Base-by-base conservation (phyloP, 92 coral and sea anemone genomes). In the Umimayanthus kanabou region DNA sequence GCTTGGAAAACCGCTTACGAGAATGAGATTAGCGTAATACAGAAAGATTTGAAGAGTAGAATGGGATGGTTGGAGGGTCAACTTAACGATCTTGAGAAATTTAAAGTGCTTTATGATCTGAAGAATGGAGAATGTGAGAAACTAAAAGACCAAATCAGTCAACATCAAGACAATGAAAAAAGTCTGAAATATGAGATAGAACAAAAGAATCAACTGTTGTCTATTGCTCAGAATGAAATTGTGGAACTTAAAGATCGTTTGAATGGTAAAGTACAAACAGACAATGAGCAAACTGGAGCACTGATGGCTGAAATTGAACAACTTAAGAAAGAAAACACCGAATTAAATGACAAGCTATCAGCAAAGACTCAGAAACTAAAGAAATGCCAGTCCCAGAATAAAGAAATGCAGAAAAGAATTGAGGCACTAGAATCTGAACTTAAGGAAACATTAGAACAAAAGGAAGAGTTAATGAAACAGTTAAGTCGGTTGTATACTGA, bases 41-140 rank as follows among this genome's bases (percentile, higher is more conserved):
- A 89, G 16, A 95, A 93, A 33, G 97, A 97, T 83, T 95, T 94
- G 5, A 92, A 94, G 75, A 94, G 98, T 18, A 97, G 92, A 84
- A 85, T 97, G 39, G 76, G 91, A 1, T 97, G 99, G 99, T 88
- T 97, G 30, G 99, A 95, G 75, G 98, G 98, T 20, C 99, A 97
- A 79, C 87, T 97, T 49, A 94, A 95, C 80, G 95, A 97, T 23
- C 85, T 97, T 22, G 99, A 97, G 81, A 95, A 96, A 88, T 89
- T 86, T 76, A 95, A 95, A 50, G 96, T 96, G 23, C 90, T 97
- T 80, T 88, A 90, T 30, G 98, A 95, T 70, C 86, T 97, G 82
- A 97, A 94, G 86, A 91, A 81, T 69, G 89, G 89, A 58, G 99
- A 97, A 85, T 93, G 93, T 11, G 92, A 90, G 22, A 93, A 93